Conservation (phyloP, 2,113 vertebrate genomes). For the Elaphurus davidianus region DNA sequence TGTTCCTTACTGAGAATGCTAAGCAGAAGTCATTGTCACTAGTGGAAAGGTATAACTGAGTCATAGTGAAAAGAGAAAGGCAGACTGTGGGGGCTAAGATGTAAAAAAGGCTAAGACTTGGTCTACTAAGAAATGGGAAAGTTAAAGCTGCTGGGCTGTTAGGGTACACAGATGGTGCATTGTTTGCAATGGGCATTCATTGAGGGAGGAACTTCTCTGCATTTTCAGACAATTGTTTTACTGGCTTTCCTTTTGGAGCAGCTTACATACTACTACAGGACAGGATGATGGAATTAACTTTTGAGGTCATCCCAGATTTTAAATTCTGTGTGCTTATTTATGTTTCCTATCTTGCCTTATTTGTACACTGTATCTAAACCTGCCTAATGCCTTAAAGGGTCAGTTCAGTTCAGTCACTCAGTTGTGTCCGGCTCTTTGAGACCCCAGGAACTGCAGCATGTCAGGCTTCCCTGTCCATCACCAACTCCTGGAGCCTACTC, state of each 20-base stretch:
- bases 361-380: not conserved
- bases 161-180: not conserved
- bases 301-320: not conserved
- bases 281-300: not conserved
- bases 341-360: not conserved
- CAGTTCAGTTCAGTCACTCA: not conserved
- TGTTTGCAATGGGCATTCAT: not conserved
- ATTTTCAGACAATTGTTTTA: not conserved
- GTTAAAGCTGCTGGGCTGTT: not conserved
- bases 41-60: not conserved
- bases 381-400: not conserved
- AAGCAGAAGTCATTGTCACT: not conserved
- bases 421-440: fast-evolving
- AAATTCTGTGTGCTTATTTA: not conserved
- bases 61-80: not conserved
- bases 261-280: not conserved
- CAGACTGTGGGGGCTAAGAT: not conserved
- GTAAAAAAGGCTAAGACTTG: not conserved
- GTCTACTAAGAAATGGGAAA: not conserved
- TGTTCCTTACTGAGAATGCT: not conserved
- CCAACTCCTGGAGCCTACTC: not conserved
- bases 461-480: not conserved
- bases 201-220: not conserved
- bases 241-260: not conserved
- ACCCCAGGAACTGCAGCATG: not conserved